A percentile compares a stretch with the other conserved stretches of the same genome.
phyloP scores from a whole-genome alignment of 2,888 invertebrate genomes.

The Erannis defoliaria region DNA sequence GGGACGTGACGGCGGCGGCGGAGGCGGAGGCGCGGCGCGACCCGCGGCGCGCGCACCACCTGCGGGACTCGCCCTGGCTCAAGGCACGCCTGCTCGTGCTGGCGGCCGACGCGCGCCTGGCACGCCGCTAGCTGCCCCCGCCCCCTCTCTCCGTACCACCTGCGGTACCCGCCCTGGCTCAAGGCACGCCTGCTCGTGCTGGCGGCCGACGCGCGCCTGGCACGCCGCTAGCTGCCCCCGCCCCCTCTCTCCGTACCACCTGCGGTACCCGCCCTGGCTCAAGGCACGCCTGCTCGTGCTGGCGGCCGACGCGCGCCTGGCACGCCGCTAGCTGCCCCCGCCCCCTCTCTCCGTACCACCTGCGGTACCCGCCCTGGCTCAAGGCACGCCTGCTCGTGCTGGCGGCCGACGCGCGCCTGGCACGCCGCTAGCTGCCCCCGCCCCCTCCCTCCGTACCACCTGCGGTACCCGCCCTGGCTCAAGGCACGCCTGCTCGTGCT shows the following conservation, averaged over 20 bases:
- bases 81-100: constrained; percentile 71
- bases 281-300: constrained; percentile 71
- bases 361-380: constrained; percentile 80
- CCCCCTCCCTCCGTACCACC: no score
- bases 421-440: background rate
- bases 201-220: constrained; percentile 47
- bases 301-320: constrained; percentile 47
- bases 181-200: constrained; percentile 71
- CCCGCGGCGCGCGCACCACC: constrained; percentile 65
- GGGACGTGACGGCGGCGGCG: background rate
- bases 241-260: no score
- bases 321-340: background rate
- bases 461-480: constrained; percentile 80
- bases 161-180: constrained; percentile 80
- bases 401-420: constrained; percentile 47
- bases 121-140: background rate
- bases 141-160: no score
- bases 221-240: background rate
- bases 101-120: constrained; percentile 47
- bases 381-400: constrained; percentile 71
- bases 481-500: constrained; percentile 71
- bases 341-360: no score
- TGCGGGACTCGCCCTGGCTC: constrained; percentile 80
- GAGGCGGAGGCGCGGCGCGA: constrained; percentile 13
- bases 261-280: constrained; percentile 80